A percentile compares a stretch with the other conserved stretches of the same genome.
Evolutionary conservation across 2,113 vertebrate species (phyloP).

Genomic region (Sapajus apella): DNA sequence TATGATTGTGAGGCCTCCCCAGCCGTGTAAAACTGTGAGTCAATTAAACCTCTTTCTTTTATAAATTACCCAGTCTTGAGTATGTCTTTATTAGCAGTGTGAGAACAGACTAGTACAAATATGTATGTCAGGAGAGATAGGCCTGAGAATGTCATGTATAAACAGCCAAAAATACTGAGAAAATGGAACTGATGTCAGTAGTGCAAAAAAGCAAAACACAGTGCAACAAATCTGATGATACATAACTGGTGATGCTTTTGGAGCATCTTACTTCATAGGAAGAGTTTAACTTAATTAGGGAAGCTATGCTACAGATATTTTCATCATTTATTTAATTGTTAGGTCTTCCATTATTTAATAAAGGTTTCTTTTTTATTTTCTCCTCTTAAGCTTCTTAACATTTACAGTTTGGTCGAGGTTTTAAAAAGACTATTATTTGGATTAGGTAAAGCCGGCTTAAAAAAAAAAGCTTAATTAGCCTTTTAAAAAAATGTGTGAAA

Average conservation of each 20-base stretch:
- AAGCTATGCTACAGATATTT: background rate
- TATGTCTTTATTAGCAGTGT: too few relatives aligned
- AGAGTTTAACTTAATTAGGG: background rate
- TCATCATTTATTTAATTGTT: slow-evolving; percentile 55
- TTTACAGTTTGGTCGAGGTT: slow-evolving; percentile 51
- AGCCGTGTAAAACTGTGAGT: too few relatives aligned
- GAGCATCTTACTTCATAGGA: background rate
- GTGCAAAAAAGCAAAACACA: background rate
- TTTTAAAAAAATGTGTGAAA: slow-evolving; percentile 22
- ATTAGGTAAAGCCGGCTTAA: slow-evolving; percentile 39
- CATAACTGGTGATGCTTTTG: background rate
- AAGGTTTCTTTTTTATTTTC: background rate
- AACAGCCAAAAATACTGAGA: background rate
- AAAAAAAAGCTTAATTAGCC: slow-evolving; percentile 16
- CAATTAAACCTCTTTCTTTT: too few relatives aligned
- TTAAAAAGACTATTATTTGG: slow-evolving; percentile 61
- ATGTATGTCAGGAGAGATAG: background rate
- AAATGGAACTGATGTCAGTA: background rate
- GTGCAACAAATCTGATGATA: background rate
- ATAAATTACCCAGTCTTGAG: too few relatives aligned
- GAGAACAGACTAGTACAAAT: too few relatives aligned
- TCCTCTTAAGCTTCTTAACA: slow-evolving; percentile 48
- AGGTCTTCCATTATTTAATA: slow-evolving; percentile 45
- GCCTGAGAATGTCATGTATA: background rate
- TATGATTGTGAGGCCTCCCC: too few relatives aligned